Evolutionary conservation across 2,113 vertebrate genomes (phyloP).

Genomic region (Myrmecobius fasciatus): DNA sequence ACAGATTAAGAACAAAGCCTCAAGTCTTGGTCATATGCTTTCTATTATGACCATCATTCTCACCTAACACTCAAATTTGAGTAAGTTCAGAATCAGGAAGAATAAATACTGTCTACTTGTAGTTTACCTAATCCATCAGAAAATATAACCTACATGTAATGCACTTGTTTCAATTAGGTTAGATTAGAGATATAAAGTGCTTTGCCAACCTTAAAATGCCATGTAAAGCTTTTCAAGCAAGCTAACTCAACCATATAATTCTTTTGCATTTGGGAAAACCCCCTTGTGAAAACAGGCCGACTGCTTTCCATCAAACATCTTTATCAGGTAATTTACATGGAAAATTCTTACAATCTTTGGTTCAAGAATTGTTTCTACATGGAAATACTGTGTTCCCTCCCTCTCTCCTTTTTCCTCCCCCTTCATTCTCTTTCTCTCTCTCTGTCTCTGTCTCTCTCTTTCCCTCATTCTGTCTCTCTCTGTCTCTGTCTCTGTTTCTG

Average conservation of each 20-base stretch:
- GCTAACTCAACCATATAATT: conserved; percentile 49
- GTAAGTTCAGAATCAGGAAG: conserved; percentile 61
- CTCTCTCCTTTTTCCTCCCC: not conserved
- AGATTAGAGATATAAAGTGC: conserved; percentile 50
- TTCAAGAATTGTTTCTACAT: not conserved
- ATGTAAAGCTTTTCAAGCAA: not conserved
- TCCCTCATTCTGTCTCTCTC: not conserved
- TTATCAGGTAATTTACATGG: not conserved
- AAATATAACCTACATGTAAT: conserved; percentile 67
- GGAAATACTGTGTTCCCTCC: not conserved
- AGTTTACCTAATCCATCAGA: conserved; percentile 52
- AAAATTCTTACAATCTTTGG: conserved; percentile 13
- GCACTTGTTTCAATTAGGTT: conserved; percentile 58
- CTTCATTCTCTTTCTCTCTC: too few species aligned
- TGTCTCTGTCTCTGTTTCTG: too few species aligned
- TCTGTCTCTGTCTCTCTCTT: too few species aligned
- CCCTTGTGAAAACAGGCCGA: conserved; percentile 11
- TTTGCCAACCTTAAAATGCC: not conserved
- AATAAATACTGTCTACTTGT: conserved; percentile 55
- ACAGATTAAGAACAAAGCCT: not conserved
- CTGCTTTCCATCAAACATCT: conserved; percentile 2
- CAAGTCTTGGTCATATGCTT: conserved; percentile 47
- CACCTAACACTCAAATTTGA: conserved; percentile 55
- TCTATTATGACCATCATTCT: conserved; percentile 59
- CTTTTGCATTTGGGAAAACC: conserved; percentile 43